phyloP scores from a whole-genome alignment of 2,888 invertebrate species.

The Micoletzkya japonica region DNA sequence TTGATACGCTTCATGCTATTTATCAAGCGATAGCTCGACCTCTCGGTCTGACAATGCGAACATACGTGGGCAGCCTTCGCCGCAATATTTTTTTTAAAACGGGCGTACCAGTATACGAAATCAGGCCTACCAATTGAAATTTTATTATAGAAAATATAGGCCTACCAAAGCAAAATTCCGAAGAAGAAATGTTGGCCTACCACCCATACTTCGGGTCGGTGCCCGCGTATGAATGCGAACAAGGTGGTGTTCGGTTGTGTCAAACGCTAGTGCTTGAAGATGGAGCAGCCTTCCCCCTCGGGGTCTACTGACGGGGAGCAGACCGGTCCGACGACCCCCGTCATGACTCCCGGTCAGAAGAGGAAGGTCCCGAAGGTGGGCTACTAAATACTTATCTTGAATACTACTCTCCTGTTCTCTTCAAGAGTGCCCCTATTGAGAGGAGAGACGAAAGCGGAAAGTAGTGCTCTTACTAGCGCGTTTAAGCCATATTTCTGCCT shows the following conservation, averaged over 20 bases:
- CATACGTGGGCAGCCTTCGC: no score
- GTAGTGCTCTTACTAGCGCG: background rate
- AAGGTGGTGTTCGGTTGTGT: background rate
- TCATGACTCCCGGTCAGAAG: slow-evolving; percentile 14
- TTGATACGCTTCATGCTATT: no score
- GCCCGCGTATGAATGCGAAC: background rate
- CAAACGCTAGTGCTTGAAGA: slow-evolving; percentile 5
- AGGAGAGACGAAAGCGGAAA: background rate
- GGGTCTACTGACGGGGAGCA: slow-evolving; percentile 32
- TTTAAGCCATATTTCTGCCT: no score
- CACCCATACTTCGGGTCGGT: no score
- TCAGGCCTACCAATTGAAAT: background rate
- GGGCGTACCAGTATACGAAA: background rate
- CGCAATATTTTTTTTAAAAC: no score
- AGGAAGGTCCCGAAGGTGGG: slow-evolving; percentile 31
- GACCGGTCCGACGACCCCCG: slow-evolving; percentile 7
- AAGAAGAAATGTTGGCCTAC: no score
- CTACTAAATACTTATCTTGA: no score
- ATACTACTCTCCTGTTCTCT: no score
- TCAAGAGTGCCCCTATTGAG: no score
- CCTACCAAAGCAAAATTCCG: background rate
- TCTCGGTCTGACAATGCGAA: no score
- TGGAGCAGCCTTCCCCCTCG: slow-evolving; percentile 33
- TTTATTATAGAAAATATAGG: background rate
- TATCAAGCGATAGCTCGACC: no score